Conservation (phyloP, 2,888 invertebrate genomes). For the Agrochola lota region DNA sequence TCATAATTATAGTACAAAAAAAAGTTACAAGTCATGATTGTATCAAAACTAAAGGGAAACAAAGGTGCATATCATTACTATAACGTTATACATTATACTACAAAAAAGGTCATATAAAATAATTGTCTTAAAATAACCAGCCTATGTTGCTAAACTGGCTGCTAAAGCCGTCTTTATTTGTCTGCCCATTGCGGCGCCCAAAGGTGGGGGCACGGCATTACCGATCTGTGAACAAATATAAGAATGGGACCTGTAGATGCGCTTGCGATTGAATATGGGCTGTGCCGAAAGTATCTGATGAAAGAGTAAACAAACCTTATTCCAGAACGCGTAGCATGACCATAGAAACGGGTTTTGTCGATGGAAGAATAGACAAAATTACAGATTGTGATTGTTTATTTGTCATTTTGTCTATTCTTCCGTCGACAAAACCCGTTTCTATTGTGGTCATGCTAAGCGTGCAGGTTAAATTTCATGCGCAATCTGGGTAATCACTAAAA, state of each 20-base stretch:
- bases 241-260: not conserved
- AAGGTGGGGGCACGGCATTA: slow-evolving; percentile 96
- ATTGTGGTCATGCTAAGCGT: too few relatives aligned
- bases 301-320: not conserved
- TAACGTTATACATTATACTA: slow-evolving; percentile 9
- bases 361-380: too few relatives aligned
- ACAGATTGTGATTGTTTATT: too few relatives aligned
- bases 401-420: too few relatives aligned
- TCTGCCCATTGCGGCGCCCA: slow-evolving; percentile 94
- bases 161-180: slow-evolving; percentile 92
- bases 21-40: slow-evolving; percentile 52
- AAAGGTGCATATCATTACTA: slow-evolving; percentile 26
- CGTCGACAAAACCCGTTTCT: too few relatives aligned
- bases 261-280: not conserved
- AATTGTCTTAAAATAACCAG: slow-evolving; percentile 15
- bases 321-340: not conserved
- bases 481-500: not conserved
- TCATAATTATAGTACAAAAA: slow-evolving; percentile 48
- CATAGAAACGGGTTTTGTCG: too few relatives aligned
- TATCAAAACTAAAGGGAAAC: slow-evolving; percentile 37
- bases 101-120: slow-evolving; percentile 9
- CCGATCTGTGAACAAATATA: slow-evolving; percentile 87
- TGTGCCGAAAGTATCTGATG: not conserved
- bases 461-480: not conserved
- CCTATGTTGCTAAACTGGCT: slow-evolving; percentile 63